These are phyloP conservation scores for Lasioglossum morio DNA, from an alignment of 2,888 invertebrate species.

Conservation along the genomic window DNA sequence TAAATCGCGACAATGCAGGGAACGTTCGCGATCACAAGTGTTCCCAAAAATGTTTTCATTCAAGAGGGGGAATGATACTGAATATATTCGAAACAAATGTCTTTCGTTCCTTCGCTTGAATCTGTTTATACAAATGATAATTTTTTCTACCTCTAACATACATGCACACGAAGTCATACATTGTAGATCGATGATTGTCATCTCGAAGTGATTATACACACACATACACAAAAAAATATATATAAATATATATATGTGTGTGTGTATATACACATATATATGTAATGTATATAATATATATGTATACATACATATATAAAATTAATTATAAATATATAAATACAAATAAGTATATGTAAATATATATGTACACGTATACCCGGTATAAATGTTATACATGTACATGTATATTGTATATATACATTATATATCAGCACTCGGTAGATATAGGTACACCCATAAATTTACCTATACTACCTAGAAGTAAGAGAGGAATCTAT, in stretches of 20 bases:
- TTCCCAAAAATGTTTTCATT: background rate
- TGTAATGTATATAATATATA: conserved; percentile 50
- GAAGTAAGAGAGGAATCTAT: conserved; percentile 33
- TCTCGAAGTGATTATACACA: conserved; percentile 77
- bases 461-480: conserved; percentile 70
- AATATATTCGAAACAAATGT: background rate
- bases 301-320: conserved; percentile 46
- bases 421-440: conserved; percentile 68
- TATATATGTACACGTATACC: conserved; percentile 62
- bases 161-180: conserved; percentile 34
- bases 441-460: conserved; percentile 69
- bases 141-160: conserved; percentile 17
- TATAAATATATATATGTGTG: conserved; percentile 63
- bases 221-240: conserved; percentile 22
- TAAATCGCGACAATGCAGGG: background rate
- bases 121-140: background rate
- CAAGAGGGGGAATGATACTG: background rate
- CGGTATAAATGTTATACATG: conserved; percentile 46
- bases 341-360: conserved; percentile 35
- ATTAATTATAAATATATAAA: conserved; percentile 58
- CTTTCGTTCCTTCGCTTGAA: background rate
- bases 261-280: conserved; percentile 42
- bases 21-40: background rate
- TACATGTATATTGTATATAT: conserved; percentile 66
- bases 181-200: conserved; percentile 77